Evolutionary conservation across 2,888 invertebrate genomes (phyloP).

Genomic region (Sinopyrophorus schimmeli): DNA sequence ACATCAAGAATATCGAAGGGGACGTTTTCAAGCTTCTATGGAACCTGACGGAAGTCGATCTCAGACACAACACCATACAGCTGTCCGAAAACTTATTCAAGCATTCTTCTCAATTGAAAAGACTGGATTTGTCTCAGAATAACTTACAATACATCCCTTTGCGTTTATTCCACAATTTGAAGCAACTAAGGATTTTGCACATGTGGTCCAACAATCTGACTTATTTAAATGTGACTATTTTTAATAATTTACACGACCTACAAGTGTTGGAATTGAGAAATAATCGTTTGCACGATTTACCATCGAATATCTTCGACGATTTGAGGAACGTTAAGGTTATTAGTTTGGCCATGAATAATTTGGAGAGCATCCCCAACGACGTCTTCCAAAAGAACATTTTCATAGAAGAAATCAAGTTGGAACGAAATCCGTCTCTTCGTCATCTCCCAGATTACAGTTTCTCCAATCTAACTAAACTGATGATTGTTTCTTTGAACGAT

Average conservation of each 20-base stretch:
- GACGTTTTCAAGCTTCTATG: constrained; percentile 58
- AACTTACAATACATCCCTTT: constrained; percentile 61
- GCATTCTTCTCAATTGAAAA: constrained; percentile 44
- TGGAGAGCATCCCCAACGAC: constrained; percentile 63
- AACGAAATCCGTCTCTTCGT: constrained; percentile 6
- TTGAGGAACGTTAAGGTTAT: constrained; percentile 65
- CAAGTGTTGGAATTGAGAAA: constrained; percentile 69
- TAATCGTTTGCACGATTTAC: constrained; percentile 66
- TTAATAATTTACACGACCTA: constrained; percentile 65
- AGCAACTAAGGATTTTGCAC: constrained; percentile 64
- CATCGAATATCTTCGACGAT: constrained; percentile 64
- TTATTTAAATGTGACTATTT: constrained; percentile 64
- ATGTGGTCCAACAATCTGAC: constrained; percentile 71
- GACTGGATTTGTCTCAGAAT: constrained; percentile 70
- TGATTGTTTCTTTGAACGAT: constrained; percentile 35
- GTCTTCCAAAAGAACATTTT: constrained; percentile 55
- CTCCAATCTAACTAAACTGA: constrained; percentile 35
- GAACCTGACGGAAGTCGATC: constrained; percentile 66
- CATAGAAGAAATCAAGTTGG: constrained; percentile 52
- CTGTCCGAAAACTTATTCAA: constrained; percentile 45
- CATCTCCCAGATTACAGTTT: constrained; percentile 21
- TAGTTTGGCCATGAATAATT: constrained; percentile 69
- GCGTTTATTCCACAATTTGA: constrained; percentile 65
- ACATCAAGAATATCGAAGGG: constrained; percentile 26
- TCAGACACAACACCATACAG: constrained; percentile 62